Percentiles rank a stretch among this genome's conserved stretches.
Evolutionary conservation across 2,113 vertebrate genomes (phyloP).

Genomic region (Emydura subglobosa): DNA sequence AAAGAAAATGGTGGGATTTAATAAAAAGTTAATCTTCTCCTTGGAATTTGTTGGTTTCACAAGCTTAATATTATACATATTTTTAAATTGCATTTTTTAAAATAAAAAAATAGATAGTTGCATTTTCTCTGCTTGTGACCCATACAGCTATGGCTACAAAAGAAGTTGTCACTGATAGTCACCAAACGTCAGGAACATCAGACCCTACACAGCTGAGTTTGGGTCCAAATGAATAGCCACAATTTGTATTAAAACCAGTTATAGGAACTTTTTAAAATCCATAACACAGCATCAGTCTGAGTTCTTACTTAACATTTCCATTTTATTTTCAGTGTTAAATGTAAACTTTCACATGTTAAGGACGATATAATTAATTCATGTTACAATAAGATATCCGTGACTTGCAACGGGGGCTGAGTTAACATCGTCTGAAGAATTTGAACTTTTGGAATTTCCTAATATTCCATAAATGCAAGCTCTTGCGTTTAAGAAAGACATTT

Average conservation of each 20-base stretch:
- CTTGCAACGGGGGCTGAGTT: not conserved
- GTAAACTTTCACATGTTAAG: not conserved
- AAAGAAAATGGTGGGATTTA: not conserved
- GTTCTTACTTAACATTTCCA: not conserved
- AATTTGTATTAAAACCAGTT: not conserved
- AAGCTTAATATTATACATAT: not conserved
- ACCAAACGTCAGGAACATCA: not conserved
- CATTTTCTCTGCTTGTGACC: not conserved
- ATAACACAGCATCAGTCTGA: not conserved
- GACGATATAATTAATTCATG: not conserved
- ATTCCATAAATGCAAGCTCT: not conserved
- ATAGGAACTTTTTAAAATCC: not conserved
- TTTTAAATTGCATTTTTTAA: not conserved
- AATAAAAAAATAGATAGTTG: not conserved
- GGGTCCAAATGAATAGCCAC: not conserved
- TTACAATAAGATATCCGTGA: not conserved
- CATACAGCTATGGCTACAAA: not conserved
- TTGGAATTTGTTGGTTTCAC: not conserved
- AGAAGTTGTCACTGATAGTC: not conserved
- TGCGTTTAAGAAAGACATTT: not conserved
- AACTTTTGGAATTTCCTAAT: not conserved
- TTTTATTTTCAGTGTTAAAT: not conserved
- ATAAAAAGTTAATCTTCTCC: not conserved
- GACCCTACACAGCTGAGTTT: not conserved
- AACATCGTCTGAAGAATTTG: not conserved